These are phyloP conservation scores for Catharus bicknelli DNA, from an alignment of 2,113 vertebrate species.

Conservation along the genomic window DNA sequence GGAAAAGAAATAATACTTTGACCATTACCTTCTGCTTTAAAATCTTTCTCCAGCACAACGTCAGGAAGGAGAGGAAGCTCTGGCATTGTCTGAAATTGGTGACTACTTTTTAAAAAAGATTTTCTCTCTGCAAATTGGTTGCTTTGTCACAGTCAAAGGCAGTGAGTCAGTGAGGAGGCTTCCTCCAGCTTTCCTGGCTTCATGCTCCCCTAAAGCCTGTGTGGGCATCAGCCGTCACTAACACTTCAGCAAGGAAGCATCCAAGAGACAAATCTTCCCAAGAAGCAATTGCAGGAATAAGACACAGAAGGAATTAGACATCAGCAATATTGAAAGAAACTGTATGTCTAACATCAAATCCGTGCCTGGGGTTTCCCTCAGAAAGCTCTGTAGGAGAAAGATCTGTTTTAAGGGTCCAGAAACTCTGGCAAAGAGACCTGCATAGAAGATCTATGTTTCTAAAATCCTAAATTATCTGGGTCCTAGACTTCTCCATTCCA, in stretches of 20 bases:
- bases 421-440: background rate
- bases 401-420: background rate
- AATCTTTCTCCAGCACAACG: background rate
- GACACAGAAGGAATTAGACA: slow-evolving; percentile 22
- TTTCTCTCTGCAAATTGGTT: background rate
- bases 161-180: background rate
- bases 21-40: background rate
- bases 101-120: background rate
- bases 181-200: background rate
- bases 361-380: background rate
- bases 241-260: background rate
- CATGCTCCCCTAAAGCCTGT: background rate
- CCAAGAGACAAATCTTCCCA: background rate
- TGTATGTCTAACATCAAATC: background rate
- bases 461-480: background rate
- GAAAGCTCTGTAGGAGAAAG: background rate
- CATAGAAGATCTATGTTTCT: background rate
- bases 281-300: background rate
- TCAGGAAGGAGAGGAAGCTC: background rate
- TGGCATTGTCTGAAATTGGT: background rate
- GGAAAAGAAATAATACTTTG: background rate
- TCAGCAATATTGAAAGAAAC: background rate
- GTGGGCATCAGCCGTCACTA: slow-evolving; percentile 10
- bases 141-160: background rate
- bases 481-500: background rate